These are phyloP conservation scores for Rousettus madagascariensis DNA, from an alignment of 2,797 vertebrate species.

Conservation along the genomic window DNA sequence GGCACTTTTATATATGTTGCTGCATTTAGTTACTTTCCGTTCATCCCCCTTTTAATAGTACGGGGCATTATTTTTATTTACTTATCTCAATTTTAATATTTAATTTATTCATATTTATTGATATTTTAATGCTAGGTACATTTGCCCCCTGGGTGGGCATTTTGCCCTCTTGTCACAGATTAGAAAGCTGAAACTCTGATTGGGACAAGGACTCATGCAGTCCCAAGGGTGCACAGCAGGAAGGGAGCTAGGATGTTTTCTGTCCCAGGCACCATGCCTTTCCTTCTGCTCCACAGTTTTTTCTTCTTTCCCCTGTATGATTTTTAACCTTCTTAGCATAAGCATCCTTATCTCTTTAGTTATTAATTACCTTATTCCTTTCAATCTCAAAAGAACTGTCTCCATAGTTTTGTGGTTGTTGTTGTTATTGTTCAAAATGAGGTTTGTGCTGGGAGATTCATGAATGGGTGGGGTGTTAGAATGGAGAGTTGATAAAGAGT, in stretches of 20 bases:
- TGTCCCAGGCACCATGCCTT: not conserved
- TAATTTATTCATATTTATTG: constrained; percentile 8
- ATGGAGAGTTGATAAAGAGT: not conserved
- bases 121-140: not conserved
- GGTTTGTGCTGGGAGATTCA: not conserved
- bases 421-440: not conserved
- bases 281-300: not conserved
- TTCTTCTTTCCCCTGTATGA: not conserved
- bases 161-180: not conserved
- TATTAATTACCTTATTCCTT: not conserved
- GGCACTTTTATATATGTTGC: not conserved
- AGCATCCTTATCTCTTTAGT: not conserved
- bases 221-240: not conserved
- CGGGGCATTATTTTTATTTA: not conserved
- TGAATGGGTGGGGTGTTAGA: not conserved
- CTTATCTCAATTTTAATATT: not conserved
- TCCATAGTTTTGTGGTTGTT: not conserved
- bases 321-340: not conserved
- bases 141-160: not conserved
- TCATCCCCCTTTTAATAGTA: not conserved
- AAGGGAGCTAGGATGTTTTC: not conserved
- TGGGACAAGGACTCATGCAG: not conserved
- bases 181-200: not conserved
- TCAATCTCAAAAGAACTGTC: not conserved
- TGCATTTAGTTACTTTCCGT: not conserved